Percentiles rank a stretch among this genome's conserved stretches.
These are phyloP conservation scores for Drosophila prolongata DNA, from an alignment of 2,888 invertebrate species.

Conservation along the genomic window DNA sequence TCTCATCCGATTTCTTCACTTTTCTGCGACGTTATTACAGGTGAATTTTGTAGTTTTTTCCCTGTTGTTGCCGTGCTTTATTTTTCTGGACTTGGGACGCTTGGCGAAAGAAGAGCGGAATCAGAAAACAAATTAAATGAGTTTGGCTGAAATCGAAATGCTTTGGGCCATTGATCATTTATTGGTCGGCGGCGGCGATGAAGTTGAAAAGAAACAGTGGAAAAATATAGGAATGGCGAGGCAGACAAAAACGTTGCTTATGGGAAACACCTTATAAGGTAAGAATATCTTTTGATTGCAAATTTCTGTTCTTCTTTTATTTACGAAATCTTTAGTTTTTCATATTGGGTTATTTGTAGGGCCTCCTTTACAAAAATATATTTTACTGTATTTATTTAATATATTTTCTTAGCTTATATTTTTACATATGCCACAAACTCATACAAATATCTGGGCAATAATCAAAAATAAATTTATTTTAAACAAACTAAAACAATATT, in stretches of 20 bases:
- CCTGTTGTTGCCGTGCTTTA: conserved; percentile 26
- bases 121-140: conserved; percentile 38
- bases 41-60: conserved; percentile 58
- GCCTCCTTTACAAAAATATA: no score
- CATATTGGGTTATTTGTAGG: no score
- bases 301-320: neutral
- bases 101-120: conserved; percentile 24
- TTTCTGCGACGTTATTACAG: conserved; percentile 74
- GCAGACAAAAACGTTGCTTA: conserved; percentile 13
- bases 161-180: conserved; percentile 44
- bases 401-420: no score
- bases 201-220: conserved; percentile 8
- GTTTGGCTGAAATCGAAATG: conserved; percentile 57
- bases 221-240: conserved; percentile 21
- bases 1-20: conserved; percentile 40
- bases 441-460: no score
- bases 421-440: no score
- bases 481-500: no score
- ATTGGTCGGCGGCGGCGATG: conserved; percentile 23
- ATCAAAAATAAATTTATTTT: no score
- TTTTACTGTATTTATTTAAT: no score
- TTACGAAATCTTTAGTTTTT: no score
- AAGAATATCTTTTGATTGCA: conserved; percentile 6
- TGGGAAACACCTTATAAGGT: conserved; percentile 10
- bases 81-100: conserved; percentile 33